Evolutionary conservation across 1,140 invertebrate species (phyloP), one percentile per base, ranked within the genome.

Genomic region (Orchestia grillus): DNA sequence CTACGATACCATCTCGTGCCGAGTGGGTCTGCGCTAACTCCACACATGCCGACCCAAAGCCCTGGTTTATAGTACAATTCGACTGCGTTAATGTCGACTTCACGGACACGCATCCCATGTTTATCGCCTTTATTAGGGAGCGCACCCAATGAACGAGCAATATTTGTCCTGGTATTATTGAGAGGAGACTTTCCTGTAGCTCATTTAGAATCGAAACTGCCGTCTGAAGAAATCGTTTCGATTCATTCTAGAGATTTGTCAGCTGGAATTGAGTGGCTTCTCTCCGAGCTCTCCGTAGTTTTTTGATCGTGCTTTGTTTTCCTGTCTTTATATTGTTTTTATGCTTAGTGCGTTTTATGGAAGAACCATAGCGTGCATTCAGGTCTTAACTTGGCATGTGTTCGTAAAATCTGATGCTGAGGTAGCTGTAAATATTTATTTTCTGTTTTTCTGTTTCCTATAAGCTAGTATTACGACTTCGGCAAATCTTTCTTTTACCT

Each of bases 111-210:
- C 92, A 94, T 45, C 92, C 92, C 44, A 45, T 94, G 92, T 94
- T 94, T 94, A 94, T 94, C 3, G 92, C 92, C 92, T 94, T 94
- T 94, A 94, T 94, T 94, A 94, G 43, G 92, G 43, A 94, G 40
- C 92, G 19, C 92, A 44, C 92, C 88, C 92, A 94, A 94, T 94
- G 92, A 94, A 94, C 92, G 92, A 94, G 92, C 92, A 94, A 94
- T 94, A 47, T 94, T 94, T 94, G 92, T 94, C 92, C 88, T 43
- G 8, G 40, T 94, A 94, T 94, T 94, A 94, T 94, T 47, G 44
- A 45, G 92, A 94, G 44, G 44, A 44, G 44, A 90, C 88, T 47
- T 94, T 45, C 44, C 92, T 44, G 41, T 16, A 94, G 92, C 44
- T n/a, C 92, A 94, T 94, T 94, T 94, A 47, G 3, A 94, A 94